These are phyloP conservation scores for Taxidea taxus DNA, from an alignment of 2,113 vertebrate genomes.

Conservation along the genomic window DNA sequence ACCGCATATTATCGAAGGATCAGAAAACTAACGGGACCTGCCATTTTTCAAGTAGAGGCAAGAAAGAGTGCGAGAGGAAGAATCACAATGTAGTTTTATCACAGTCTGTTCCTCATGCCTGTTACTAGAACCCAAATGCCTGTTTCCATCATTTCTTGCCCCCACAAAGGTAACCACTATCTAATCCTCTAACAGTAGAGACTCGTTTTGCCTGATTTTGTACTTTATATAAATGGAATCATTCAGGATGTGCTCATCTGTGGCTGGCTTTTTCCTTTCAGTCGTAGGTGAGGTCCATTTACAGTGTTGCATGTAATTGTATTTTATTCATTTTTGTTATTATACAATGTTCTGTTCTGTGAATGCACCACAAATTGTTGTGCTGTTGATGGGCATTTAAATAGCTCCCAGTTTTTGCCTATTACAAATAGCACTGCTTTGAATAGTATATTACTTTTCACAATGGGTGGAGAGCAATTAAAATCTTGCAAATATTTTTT, in stretches of 20 bases:
- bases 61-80: not conserved
- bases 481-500: slow-evolving; percentile 16
- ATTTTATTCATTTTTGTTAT: slow-evolving; percentile 18
- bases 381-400: not conserved
- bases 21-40: not conserved
- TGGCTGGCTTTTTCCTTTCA: not conserved
- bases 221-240: not conserved
- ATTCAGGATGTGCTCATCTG: not conserved
- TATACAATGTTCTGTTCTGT: not conserved
- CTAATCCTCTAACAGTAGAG: not conserved
- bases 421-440: not conserved
- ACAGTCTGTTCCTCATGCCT: not conserved
- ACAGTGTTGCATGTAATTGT: not conserved
- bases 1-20: not conserved
- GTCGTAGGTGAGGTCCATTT: not conserved
- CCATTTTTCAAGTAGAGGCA: not conserved
- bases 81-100: not conserved
- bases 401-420: not conserved
- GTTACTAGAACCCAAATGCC: not conserved
- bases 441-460: not conserved
- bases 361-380: not conserved
- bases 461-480: not conserved
- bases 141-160: not conserved
- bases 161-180: not conserved
- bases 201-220: not conserved